Percentiles rank a stretch among this genome's conserved stretches.
These are phyloP conservation scores for Silurus lanzhouensis DNA, from an alignment of 2,797 vertebrate species.

Conservation along the genomic window DNA sequence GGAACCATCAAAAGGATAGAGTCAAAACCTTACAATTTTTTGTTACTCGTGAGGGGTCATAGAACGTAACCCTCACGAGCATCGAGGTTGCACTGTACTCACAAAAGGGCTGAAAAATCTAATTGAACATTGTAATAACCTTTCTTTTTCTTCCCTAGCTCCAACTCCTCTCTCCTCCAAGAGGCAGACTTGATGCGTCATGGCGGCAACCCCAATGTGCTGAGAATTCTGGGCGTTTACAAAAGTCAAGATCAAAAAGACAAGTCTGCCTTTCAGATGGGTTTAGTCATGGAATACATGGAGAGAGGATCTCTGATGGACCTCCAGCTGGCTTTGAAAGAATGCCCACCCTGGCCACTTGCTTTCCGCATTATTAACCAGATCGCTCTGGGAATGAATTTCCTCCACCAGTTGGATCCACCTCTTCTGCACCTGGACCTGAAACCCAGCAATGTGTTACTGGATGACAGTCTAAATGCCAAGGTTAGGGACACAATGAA, in stretches of 20 bases:
- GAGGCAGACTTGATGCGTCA: constrained; percentile 70
- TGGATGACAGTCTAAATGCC: constrained; percentile 68
- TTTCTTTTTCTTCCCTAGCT: neutral
- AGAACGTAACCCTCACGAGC: no score
- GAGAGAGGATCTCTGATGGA: constrained; percentile 69
- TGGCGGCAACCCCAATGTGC: constrained; percentile 67
- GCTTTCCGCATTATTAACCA: constrained; percentile 70
- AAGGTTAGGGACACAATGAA: constrained; percentile 62
- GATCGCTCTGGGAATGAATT: constrained; percentile 76
- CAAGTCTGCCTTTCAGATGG: constrained; percentile 40
- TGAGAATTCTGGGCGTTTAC: constrained; percentile 70
- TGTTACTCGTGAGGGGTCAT: no score
- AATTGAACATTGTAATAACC: no score
- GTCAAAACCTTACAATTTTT: no score
- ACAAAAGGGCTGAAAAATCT: no score
- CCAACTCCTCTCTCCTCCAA: constrained; percentile 52
- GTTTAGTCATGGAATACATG: constrained; percentile 80
- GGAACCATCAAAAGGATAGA: no score
- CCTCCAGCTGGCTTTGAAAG: constrained; percentile 58
- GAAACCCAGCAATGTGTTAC: constrained; percentile 78
- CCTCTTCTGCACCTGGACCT: constrained; percentile 76
- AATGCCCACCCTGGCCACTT: constrained; percentile 65
- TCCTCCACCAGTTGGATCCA: constrained; percentile 70
- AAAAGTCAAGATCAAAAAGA: constrained; percentile 36
- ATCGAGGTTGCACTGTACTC: no score